Evolutionary conservation across 2,888 invertebrate genomes (phyloP).

Genomic region (Hybos culiciformis): DNA sequence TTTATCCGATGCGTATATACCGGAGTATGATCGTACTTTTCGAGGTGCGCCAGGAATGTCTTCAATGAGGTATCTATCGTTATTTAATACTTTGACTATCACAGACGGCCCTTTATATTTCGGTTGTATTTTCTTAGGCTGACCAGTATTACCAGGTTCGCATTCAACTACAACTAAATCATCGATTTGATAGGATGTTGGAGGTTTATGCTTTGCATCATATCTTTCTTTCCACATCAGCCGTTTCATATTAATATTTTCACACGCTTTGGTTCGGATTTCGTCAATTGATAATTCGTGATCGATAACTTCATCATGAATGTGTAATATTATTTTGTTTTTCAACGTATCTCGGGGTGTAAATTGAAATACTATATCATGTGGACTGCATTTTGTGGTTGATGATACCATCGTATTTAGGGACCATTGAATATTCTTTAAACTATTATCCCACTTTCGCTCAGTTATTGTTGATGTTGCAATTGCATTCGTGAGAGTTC

Average conservation of each 20-base stretch:
- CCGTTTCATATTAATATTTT: neutral
- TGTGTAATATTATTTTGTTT: neutral
- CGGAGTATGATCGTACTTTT: conserved; percentile 8
- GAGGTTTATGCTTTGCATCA: neutral
- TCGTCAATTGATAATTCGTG: neutral
- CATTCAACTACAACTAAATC: neutral
- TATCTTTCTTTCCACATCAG: neutral
- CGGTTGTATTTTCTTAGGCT: conserved; percentile 11
- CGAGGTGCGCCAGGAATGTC: conserved; percentile 11
- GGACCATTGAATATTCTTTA: conserved; percentile 13
- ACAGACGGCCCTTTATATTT: conserved; percentile 13
- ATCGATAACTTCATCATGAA: neutral
- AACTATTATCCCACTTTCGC: conserved; percentile 11
- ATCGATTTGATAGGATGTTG: neutral
- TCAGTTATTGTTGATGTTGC: conserved; percentile 10
- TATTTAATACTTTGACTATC: conserved; percentile 7
- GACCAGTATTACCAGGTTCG: neutral
- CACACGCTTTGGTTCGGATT: neutral
- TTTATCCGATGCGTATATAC: conserved; percentile 9
- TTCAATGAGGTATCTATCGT: conserved; percentile 13
- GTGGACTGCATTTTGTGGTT: conserved; percentile 12
- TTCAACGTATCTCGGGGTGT: neutral
- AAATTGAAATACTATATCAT: conserved; percentile 15
- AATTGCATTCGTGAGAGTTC: conserved; percentile 14
- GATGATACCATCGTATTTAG: conserved; percentile 11